These are phyloP conservation scores for Catostylus mosaicus DNA, from an alignment of 30 jellyfish, hydroid and myxozoan species.

Conservation along the genomic window DNA sequence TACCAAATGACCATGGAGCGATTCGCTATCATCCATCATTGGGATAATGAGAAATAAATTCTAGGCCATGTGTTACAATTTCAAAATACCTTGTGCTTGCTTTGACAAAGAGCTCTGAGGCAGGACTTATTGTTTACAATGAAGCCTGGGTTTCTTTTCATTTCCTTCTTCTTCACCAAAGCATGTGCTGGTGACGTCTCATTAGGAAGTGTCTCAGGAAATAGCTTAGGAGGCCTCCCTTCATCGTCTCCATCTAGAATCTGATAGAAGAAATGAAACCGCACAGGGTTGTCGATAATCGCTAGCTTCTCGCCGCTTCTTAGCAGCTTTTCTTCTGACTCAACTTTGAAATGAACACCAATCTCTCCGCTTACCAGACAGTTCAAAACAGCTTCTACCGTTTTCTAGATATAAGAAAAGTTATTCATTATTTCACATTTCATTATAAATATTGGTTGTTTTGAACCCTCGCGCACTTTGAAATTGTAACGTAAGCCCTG, in stretches of 20 bases:
- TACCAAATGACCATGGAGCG: too few relatives aligned
- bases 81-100: constrained; percentile 54
- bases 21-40: too few relatives aligned
- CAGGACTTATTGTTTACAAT: constrained; percentile 46
- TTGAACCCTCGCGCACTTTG: too few relatives aligned
- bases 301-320: constrained; percentile 20
- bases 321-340: too few relatives aligned
- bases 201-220: not conserved
- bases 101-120: constrained; percentile 58
- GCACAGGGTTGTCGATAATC: constrained; percentile 76
- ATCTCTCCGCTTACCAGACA: constrained; percentile 68
- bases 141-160: not conserved
- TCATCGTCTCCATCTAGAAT: constrained; percentile 89
- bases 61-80: too few relatives aligned
- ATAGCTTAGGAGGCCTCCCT: constrained; percentile 83
- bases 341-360: too few relatives aligned
- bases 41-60: too few relatives aligned
- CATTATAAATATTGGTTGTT: too few relatives aligned
- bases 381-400: constrained; percentile 86
- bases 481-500: too few relatives aligned
- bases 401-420: constrained; percentile 54
- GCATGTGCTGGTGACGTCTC: constrained; percentile 48
- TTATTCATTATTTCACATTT: too few relatives aligned
- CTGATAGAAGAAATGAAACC: constrained; percentile 83
- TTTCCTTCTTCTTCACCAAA: constrained; percentile 1